Conservation (phyloP, 2,113 vertebrate genomes). For the Bos indicus region DNA sequence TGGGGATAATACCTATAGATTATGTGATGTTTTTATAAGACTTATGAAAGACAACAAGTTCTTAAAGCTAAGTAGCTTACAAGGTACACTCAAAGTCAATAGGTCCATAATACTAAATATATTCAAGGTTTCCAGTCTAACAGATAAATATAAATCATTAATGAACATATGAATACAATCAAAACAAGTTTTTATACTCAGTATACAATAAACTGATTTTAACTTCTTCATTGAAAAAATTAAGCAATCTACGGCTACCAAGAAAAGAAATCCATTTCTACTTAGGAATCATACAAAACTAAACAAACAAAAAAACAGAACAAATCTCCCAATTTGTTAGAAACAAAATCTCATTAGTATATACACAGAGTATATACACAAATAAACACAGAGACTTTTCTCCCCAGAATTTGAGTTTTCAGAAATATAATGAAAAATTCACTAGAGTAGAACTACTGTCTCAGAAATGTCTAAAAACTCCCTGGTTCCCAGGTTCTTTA, state of each 20-base stretch:
- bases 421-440: background rate
- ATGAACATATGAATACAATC: background rate
- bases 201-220: background rate
- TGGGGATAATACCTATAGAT: background rate
- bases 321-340: conserved; percentile 9
- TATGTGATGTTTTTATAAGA: background rate
- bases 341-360: conserved; percentile 15
- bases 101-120: conserved; percentile 24
- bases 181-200: conserved; percentile 23
- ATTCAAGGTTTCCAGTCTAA: conserved; percentile 20
- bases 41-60: conserved; percentile 11
- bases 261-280: conserved; percentile 28
- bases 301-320: background rate
- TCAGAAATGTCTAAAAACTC: conserved; percentile 15
- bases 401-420: background rate
- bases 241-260: background rate
- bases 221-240: conserved; percentile 32
- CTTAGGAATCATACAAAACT: background rate
- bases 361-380: background rate
- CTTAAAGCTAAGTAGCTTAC: background rate
- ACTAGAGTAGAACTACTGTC: background rate
- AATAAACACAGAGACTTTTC: background rate
- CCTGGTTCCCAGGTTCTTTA: background rate
- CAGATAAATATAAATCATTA: background rate
- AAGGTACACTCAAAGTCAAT: background rate